Evolutionary conservation across 2,888 invertebrate species (phyloP), one percentile per base, ranked within the genome.

Genomic region (Pocota personata): DNA sequence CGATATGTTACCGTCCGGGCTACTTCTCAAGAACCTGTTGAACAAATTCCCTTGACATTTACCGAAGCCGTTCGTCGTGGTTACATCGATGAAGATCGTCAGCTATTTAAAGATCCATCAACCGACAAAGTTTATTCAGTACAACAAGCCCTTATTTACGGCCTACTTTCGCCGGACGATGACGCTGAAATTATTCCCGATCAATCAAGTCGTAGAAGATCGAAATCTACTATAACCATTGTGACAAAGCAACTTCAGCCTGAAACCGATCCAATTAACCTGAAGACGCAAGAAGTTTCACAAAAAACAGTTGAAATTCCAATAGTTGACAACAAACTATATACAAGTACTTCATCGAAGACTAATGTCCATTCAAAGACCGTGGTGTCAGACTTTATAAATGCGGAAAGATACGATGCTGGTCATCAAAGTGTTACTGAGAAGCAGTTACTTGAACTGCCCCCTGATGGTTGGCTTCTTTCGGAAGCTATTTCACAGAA

Each of bases 391-490:
- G 92, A 93, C 43, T 93, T 93, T 71, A 90, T 93, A 8, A 87
- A 90, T 89, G 88, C 92, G 88, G 91, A 94, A 72, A 94, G 93
- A 88, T 93, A 93, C 46, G 92, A 93, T 27, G 90, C 90, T 40
- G 88, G 89, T 1, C 89, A 90, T 60, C 90, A 90, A 30, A 90
- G 89, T 82, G 88, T 90, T 3, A 93, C 94, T 10, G 95, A 95
- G 89, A 95, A 95, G 89, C 95, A 95, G 90, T 94, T 95, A 0
- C 94, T 96, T 88, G 97, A 97, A 89, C 91, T 98, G 32, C 98
- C 98, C 0, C 94, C 94, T 12, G 96, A 96, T 78, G 97, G 98
- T 3, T 97, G 97, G 96, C 94, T 94, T 75, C 93, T 98, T 1
- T 94, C 94, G 69, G 96, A 97, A 89, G 98, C 98, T 2, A 97